Percentiles rank a stretch among this genome's conserved stretches.
These are phyloP conservation scores for Rhabdophis nuchalis DNA, from an alignment of 2,797 vertebrate species.

Conservation along the genomic window DNA sequence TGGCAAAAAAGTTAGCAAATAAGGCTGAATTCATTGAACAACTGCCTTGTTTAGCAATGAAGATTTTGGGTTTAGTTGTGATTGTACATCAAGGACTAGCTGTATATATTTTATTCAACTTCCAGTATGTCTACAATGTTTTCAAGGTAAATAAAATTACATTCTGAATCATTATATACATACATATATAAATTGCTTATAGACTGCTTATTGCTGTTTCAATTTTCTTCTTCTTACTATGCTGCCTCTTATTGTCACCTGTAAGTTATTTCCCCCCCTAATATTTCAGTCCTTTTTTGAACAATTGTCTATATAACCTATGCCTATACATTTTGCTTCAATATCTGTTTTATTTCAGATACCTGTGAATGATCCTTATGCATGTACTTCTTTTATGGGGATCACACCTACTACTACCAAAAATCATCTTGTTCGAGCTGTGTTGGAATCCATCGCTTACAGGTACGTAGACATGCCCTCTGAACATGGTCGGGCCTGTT, in stretches of 20 bases:
- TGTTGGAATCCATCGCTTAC: constrained; percentile 91
- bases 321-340: constrained; percentile 14
- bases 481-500: neutral
- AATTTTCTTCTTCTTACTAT: constrained; percentile 60
- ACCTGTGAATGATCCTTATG: constrained; percentile 85
- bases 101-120: neutral
- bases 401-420: constrained; percentile 89
- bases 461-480: constrained; percentile 69
- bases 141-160: constrained; percentile 15
- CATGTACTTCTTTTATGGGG: constrained; percentile 90
- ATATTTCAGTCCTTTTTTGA: constrained; percentile 51
- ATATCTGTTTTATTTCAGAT: constrained; percentile 70
- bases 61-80: neutral
- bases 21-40: neutral
- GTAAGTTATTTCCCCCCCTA: constrained; percentile 61
- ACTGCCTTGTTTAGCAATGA: neutral
- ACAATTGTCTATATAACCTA: constrained; percentile 6
- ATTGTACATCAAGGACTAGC: neutral
- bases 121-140: neutral
- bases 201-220: constrained; percentile 53
- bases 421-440: constrained; percentile 88
- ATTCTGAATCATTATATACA: constrained; percentile 18
- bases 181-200: constrained; percentile 2
- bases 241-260: constrained; percentile 60
- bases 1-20: neutral